Conservation (phyloP, 2,888 invertebrate species). For the Meandrusa payeni region DNA sequence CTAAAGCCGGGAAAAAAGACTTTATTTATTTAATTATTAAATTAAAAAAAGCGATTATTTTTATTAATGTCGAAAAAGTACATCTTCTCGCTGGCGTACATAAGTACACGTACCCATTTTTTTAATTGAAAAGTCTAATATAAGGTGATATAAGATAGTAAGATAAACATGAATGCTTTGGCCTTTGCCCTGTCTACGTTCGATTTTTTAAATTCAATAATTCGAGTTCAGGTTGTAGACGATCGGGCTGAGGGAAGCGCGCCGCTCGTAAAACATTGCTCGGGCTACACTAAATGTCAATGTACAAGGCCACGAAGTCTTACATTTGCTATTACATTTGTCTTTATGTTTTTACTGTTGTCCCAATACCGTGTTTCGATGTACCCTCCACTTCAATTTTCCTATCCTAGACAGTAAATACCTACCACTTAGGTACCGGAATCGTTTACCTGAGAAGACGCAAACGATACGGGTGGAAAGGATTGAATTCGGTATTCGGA, state of each 20-base stretch:
- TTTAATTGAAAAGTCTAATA: too few species aligned
- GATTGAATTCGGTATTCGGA: slow-evolving; percentile 22
- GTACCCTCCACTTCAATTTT: slow-evolving; percentile 22
- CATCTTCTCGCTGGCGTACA: too few species aligned
- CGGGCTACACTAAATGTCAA: slow-evolving; percentile 62
- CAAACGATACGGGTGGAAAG: slow-evolving; percentile 20
- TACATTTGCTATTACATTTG: slow-evolving; percentile 24
- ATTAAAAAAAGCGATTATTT: too few species aligned
- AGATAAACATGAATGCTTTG: slow-evolving; percentile 6
- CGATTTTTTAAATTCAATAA: slow-evolving; percentile 37
- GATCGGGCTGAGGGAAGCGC: slow-evolving; percentile 30
- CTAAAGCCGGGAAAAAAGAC: too few species aligned
- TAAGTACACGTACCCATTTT: too few species aligned
- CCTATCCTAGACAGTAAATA: slow-evolving; percentile 22
- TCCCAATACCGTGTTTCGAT: slow-evolving; percentile 23
- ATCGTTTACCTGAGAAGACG: slow-evolving; percentile 25
- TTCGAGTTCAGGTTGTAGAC: slow-evolving; percentile 33
- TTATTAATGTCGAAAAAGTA: too few species aligned
- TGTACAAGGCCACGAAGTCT: slow-evolving; percentile 45
- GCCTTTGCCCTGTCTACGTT: slow-evolving; percentile 18
- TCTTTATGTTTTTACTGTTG: slow-evolving; percentile 28
- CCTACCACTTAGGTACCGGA: slow-evolving; percentile 21
- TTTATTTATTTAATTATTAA: too few species aligned
- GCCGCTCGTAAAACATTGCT: slow-evolving; percentile 55
- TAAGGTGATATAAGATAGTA: too few species aligned